These are phyloP conservation scores for Acanthiza pusilla DNA, from an alignment of 2,797 vertebrate species.

Conservation along the genomic window DNA sequence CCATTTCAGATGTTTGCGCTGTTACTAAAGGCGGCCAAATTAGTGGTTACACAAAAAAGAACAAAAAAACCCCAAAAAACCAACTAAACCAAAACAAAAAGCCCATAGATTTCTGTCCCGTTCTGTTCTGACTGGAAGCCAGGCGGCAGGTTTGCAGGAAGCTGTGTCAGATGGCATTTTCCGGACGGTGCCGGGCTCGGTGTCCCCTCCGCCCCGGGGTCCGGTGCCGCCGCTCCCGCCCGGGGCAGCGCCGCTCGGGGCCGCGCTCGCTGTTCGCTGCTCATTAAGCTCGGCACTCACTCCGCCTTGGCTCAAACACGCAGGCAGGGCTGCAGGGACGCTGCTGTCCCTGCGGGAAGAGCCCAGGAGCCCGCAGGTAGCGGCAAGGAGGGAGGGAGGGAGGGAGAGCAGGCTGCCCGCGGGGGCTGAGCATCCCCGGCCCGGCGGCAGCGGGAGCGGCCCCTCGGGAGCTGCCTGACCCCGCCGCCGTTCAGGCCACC, in stretches of 20 bases:
- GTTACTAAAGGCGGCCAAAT: not conserved
- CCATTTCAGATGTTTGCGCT: not conserved
- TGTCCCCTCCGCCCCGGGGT: not conserved
- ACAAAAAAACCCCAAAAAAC: too few relatives aligned
- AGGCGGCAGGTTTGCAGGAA: not conserved
- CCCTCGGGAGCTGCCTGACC: not conserved
- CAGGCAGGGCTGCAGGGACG: not conserved
- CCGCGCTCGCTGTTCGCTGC: not conserved
- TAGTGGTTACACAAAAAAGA: not conserved
- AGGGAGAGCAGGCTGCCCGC: not conserved
- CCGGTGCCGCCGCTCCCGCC: not conserved
- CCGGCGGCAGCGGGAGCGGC: not conserved
- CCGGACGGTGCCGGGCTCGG: not conserved
- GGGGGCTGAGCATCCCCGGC: not conserved
- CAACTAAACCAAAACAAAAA: too few relatives aligned
- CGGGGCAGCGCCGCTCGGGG: not conserved
- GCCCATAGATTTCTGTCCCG: too few relatives aligned
- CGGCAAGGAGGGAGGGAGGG: not conserved
- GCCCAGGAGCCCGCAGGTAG: not conserved
- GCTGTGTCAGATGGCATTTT: rapidly evolving
- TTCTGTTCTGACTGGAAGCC: not conserved
- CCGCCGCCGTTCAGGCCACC: not conserved
- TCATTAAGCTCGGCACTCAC: not conserved
- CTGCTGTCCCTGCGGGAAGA: not conserved
- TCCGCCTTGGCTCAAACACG: not conserved